Base-by-base conservation (phyloP, 1,140 invertebrate genomes). In the Tetraneura akinire region DNA sequence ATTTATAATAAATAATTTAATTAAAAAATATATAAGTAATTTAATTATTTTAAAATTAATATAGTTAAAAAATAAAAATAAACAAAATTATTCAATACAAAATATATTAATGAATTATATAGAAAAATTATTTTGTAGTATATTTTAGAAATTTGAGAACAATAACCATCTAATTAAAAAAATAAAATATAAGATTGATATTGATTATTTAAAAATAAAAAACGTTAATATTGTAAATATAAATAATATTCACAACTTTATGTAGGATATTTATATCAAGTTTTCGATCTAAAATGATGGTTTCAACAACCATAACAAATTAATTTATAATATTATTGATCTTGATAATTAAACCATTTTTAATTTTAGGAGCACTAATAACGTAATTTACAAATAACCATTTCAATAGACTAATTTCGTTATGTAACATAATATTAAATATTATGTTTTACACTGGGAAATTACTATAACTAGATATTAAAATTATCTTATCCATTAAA, bases 401-500 rank as follows among this genome's bases (percentile, higher is more conserved):
- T 21, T 68, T 47, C 6, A 47, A 21, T 23, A 3, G 8, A 9
- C 2, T 47, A n/a, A 68, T 45, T n/a, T n/a, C n/a, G 42, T 68
- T 68, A 23, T 57, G 53, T 57, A 57, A 37, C 53, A 26, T 57
- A 57, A n/a, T 57, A 55, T 21, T 57, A 10, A 8, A 26, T 37
- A 45, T 47, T 9, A 68, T 68, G 13, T 68, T 68, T 68, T 13
- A 47, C 23, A 47, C 21, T 47, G 45, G 21, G 37, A 68, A 68
- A 47, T 23, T 47, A 16, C 5, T 45, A 68, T 68, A 42, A 68
- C 2, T 68, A 68, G 3, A 18, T 13, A 68, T 11, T 47, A 68
- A 13, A 68, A 68, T 26, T 68, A 68, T 45, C 42, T 47, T 68
- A 68, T 68, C 26, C 26, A 13, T 68, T 45, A 47, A 68, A 68